Evolutionary conservation across 2,888 invertebrate species (phyloP), one percentile per base, ranked within the genome.

Genomic region (Pammene fasciana): DNA sequence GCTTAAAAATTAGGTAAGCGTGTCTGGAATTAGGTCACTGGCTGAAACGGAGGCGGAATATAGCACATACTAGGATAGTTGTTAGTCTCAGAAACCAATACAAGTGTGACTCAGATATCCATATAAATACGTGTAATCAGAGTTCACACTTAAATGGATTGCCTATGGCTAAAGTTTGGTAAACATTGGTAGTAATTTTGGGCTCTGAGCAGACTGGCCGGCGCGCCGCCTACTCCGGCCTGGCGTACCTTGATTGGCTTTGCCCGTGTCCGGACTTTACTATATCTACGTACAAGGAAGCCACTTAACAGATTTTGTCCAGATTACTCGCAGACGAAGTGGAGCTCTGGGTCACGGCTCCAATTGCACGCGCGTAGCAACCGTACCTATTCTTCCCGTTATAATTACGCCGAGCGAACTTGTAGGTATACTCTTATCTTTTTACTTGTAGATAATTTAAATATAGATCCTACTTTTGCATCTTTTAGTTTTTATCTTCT

Each of bases 21-120:
- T 86, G 86, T 82, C 81, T 84, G 89, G 88, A 90, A 90, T 90
- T 91, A 89, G 90, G 90, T 90, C 91, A 89, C 86, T 86, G 85
- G 83, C 85, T 85, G 82, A 81, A 79, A 88, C 82, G 86, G 88
- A 86, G 89, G 88, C 88, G 89, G 85, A 86, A 77, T 83, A 86
- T 87, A 82, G 84, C 82, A 81, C 81, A 83, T 79, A 82, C 82
- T 78, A 85, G 84, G 83, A 82, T 85, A 86, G 86, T 11, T 54
- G 34, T 13, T 11, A n/a, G 5, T 50, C 10, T 16, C 7, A 9
- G 3, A n/a, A 26, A 6, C 54, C n/a, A 54, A n/a, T n/a, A 34
- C n/a, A 54, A 18, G 54, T n/a, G 1, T 11, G 34, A 13, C 54
- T 16, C n/a, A 10, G 9, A 54, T 34, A n/a, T 54, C 13, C 8